These are phyloP conservation scores for Melanotaenia boesemani DNA, from an alignment of 2,797 vertebrate species.

Conservation along the genomic window DNA sequence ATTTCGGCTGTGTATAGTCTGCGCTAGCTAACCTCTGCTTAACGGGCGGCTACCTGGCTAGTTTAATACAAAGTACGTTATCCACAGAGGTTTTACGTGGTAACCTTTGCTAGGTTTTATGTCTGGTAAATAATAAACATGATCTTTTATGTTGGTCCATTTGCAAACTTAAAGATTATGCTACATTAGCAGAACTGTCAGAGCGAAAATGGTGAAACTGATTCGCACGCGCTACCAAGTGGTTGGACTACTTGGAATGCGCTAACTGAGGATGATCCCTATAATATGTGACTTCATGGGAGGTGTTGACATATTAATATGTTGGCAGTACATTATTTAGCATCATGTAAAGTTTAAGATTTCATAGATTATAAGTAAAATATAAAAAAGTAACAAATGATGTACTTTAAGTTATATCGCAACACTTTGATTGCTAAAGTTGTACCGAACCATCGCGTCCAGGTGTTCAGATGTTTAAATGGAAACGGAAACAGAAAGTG, in stretches of 20 bases:
- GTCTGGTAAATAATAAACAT: not conserved
- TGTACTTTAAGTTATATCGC: too few relatives aligned
- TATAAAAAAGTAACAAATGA: too few relatives aligned
- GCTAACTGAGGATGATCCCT: not conserved
- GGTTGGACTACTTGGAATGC: not conserved
- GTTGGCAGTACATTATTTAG: not conserved
- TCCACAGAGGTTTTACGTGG: not conserved
- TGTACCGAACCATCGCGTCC: not conserved
- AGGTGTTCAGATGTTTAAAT: not conserved
- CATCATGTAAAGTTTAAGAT: not conserved
- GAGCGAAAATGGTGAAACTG: not conserved
- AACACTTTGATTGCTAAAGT: not conserved
- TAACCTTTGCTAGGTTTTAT: not conserved
- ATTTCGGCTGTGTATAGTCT: not conserved
- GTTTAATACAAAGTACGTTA: not conserved
- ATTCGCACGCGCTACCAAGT: not conserved
- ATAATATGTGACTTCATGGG: not conserved
- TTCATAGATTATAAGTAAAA: not conserved
- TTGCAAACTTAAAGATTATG: not conserved
- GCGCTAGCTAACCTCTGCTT: constrained; percentile 13
- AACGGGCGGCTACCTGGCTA: constrained; percentile 34
- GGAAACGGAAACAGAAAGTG: not conserved
- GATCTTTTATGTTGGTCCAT: not conserved
- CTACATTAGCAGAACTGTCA: not conserved
- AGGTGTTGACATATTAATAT: not conserved